phyloP scores from a whole-genome alignment of 2,888 invertebrate genomes.

The Orchesellides sinensis region DNA sequence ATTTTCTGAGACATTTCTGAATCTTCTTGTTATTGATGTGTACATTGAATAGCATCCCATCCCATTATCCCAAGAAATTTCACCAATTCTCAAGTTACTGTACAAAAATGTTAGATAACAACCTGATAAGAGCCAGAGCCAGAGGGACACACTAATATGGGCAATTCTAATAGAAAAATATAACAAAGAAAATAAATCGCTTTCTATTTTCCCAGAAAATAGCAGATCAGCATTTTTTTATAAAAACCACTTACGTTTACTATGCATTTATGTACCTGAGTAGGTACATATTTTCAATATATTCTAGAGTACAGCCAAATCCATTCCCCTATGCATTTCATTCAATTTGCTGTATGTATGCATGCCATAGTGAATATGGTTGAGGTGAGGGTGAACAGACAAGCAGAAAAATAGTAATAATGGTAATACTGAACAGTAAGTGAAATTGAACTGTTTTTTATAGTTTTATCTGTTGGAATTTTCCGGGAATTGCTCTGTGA shows the following conservation, averaged over 20 bases:
- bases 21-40: too few species aligned
- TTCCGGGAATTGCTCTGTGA: slow-evolving; percentile 5
- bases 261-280: too few species aligned
- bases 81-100: not conserved
- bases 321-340: not conserved
- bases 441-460: slow-evolving; percentile 33
- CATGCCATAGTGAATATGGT: not conserved
- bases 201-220: not conserved
- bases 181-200: slow-evolving; percentile 5
- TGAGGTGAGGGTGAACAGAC: not conserved
- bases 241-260: not conserved
- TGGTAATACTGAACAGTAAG: slow-evolving; percentile 16
- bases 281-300: not conserved
- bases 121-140: not conserved
- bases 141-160: not conserved
- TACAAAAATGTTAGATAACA: not conserved
- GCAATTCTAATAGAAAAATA: not conserved
- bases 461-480: not conserved
- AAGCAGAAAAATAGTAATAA: not conserved
- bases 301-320: not conserved
- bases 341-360: not conserved
- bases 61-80: slow-evolving; percentile 1
- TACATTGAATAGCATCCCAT: too few species aligned
- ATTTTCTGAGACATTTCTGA: not conserved
- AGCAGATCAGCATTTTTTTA: slow-evolving; percentile 19